Evolutionary conservation across 2,113 vertebrate species (phyloP).

Genomic region (Cathartes aura): DNA sequence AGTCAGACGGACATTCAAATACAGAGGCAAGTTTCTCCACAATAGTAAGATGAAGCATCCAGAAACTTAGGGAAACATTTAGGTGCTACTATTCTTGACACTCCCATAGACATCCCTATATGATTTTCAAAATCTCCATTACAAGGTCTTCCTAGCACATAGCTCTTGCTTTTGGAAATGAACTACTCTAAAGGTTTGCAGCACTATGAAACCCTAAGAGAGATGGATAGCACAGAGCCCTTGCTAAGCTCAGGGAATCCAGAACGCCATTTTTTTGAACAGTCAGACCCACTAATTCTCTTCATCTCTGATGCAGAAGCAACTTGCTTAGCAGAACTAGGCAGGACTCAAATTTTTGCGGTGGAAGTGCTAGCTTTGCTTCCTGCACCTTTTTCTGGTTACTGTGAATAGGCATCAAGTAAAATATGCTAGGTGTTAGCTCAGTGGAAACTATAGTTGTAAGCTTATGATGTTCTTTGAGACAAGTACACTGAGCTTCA

Average conservation of each 20-base stretch:
- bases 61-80: background rate
- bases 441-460: background rate
- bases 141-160: background rate
- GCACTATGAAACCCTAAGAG: background rate
- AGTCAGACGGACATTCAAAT: background rate
- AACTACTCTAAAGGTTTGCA: background rate
- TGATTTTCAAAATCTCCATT: background rate
- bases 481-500: background rate
- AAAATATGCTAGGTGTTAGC: background rate
- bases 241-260: background rate
- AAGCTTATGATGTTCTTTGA: background rate
- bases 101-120: too few species aligned
- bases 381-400: background rate
- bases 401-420: background rate
- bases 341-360: background rate
- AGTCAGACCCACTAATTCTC: background rate
- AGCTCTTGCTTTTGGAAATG: background rate
- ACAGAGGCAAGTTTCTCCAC: background rate
- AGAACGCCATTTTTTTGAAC: fast-evolving
- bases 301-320: background rate
- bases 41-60: background rate
- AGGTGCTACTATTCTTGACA: background rate
- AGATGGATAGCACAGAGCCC: background rate
- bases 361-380: background rate
- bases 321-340: background rate